Conservation (phyloP, 2,888 invertebrate species). For the Epinotia brunnichana region DNA sequence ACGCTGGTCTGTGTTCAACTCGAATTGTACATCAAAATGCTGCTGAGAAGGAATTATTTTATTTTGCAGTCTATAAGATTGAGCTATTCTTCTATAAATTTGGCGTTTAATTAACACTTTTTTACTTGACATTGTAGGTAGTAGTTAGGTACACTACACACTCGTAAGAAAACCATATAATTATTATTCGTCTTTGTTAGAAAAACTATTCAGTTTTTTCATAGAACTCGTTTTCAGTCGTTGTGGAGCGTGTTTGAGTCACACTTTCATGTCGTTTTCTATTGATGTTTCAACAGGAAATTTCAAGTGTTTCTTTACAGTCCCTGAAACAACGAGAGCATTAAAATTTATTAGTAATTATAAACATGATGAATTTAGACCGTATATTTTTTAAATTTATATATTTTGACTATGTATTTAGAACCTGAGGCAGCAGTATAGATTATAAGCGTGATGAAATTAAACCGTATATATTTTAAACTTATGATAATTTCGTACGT, state of each 20-base stretch:
- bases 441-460: no score
- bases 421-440: no score
- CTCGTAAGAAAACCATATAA: not conserved
- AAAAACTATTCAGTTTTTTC: not conserved
- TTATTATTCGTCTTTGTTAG: not conserved
- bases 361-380: no score
- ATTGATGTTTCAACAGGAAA: constrained; percentile 1
- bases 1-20: no score
- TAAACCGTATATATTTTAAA: no score
- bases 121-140: constrained; percentile 1
- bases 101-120: constrained; percentile 8
- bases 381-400: no score
- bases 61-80: constrained; percentile 2
- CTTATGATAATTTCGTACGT: not conserved
- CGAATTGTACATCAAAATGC: no score
- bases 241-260: not conserved
- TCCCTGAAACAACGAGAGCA: not conserved
- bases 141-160: no score
- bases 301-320: not conserved
- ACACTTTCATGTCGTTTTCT: not conserved
- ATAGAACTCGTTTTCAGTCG: not conserved
- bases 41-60: not conserved
- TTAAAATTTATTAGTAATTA: no score
- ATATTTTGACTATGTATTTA: no score
- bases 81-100: constrained; percentile 7